Conservation (phyloP, 35 echinoderm and acorn worm genomes). For the Hemicentrotus pulcherrimus region DNA sequence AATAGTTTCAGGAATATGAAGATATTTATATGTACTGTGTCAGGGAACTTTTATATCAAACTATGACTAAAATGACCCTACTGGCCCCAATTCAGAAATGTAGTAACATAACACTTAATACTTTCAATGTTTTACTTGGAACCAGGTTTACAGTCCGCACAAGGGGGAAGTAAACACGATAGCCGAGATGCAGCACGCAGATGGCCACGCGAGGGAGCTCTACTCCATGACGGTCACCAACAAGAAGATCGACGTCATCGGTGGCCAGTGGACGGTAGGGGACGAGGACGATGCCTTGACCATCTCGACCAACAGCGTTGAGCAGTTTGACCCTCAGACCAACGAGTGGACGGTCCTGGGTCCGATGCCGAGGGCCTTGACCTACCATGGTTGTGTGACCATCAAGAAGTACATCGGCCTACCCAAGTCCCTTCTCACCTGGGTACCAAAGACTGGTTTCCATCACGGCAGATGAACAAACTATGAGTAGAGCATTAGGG, state of each 20-base stretch:
- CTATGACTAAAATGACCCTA: too few species aligned
- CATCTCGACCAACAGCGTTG: constrained; percentile 96
- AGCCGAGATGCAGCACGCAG: constrained; percentile 90
- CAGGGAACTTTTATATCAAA: background rate
- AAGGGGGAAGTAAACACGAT: constrained; percentile 79
- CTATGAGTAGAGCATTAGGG: background rate
- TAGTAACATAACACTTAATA: background rate
- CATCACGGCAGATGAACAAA: constrained; percentile 4
- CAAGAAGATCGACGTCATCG: constrained; percentile 92
- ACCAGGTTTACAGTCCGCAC: constrained; percentile 87
- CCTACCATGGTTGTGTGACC: constrained; percentile 91
- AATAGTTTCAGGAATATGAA: background rate
- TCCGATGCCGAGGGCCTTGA: constrained; percentile 87
- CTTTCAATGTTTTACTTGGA: background rate
- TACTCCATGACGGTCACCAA: constrained; percentile 95
- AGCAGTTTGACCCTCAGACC: constrained; percentile 89
- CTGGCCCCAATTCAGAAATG: too few species aligned
- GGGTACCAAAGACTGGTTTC: constrained; percentile 38
- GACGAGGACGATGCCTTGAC: constrained; percentile 88
- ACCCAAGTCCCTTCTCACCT: constrained; percentile 61
- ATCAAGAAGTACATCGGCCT: constrained; percentile 96
- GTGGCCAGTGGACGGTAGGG: constrained; percentile 92
- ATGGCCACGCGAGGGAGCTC: constrained; percentile 89
- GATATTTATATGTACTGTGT: background rate
- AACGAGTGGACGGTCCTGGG: constrained; percentile 97